Conservation (phyloP, 2,888 invertebrate species). For the Lepidochrysops patricia region DNA sequence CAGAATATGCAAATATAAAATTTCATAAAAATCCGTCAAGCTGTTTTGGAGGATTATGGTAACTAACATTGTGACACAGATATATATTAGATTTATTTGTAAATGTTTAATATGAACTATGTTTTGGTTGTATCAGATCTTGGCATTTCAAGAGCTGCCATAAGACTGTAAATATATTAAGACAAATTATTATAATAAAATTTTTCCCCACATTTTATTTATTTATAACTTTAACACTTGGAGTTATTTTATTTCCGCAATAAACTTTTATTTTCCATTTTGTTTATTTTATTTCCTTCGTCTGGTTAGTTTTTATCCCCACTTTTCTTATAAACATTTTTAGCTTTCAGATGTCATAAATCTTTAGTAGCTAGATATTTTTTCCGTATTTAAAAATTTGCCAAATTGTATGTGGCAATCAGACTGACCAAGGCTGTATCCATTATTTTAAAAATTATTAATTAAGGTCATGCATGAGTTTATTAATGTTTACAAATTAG, state of each 20-base stretch:
- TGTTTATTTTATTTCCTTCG: slow-evolving; percentile 33
- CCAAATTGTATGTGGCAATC: slow-evolving; percentile 37
- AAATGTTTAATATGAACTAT: too few species aligned
- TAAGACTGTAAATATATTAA: slow-evolving; percentile 13
- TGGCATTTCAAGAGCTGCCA: not conserved
- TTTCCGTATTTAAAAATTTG: slow-evolving; percentile 26
- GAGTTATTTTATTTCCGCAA: slow-evolving; percentile 54
- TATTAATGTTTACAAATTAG: slow-evolving; percentile 17
- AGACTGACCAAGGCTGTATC: slow-evolving; percentile 58
- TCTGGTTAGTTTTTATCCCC: slow-evolving; percentile 11
- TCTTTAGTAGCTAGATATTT: not conserved
- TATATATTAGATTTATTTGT: too few species aligned
- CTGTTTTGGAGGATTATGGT: too few species aligned
- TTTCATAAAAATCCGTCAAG: too few species aligned
- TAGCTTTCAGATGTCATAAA: not conserved
- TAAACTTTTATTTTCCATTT: slow-evolving; percentile 59
- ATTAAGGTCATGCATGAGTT: slow-evolving; percentile 15
- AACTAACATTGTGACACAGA: too few species aligned
- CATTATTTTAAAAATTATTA: slow-evolving; percentile 19
- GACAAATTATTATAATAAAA: slow-evolving; percentile 9
- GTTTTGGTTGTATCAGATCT: not conserved
- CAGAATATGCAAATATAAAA: too few species aligned
- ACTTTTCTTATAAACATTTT: not conserved
- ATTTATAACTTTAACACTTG: slow-evolving; percentile 37
- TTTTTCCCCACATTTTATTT: slow-evolving; percentile 19